These are phyloP conservation scores for Xenopus petersii DNA, from an alignment of 2,797 vertebrate species.

Conservation along the genomic window DNA sequence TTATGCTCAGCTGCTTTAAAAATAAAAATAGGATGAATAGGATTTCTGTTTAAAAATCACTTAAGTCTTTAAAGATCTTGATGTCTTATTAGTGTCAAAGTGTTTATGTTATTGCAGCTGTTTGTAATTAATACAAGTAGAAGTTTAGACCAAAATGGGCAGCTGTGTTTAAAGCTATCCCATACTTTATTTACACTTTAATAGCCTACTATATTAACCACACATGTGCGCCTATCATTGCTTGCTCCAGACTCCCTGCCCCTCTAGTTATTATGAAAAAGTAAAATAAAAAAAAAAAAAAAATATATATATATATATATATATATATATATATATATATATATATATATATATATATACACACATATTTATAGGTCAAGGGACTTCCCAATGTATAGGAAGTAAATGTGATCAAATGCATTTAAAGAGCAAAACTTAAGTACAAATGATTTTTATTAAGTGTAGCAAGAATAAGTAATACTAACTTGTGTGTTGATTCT, in stretches of 20 bases:
- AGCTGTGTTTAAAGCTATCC: constrained; percentile 42
- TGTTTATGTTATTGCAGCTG: constrained; percentile 43
- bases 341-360: too few species aligned
- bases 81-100: constrained; percentile 29
- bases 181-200: constrained; percentile 41
- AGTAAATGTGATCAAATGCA: too few species aligned
- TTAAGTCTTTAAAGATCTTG: constrained; percentile 14
- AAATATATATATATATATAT: too few species aligned
- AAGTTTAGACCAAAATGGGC: constrained; percentile 35
- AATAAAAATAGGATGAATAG: background rate
- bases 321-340: too few species aligned
- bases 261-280: constrained; percentile 8
- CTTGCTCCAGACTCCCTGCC: constrained; percentile 20
- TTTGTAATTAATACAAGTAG: constrained; percentile 34
- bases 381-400: too few species aligned
- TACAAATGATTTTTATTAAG: too few species aligned
- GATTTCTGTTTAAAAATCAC: constrained; percentile 18
- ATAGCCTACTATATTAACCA: constrained; percentile 42
- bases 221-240: constrained; percentile 39
- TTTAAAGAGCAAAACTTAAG: too few species aligned
- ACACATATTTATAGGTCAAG: too few species aligned
- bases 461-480: background rate
- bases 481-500: constrained; percentile 96
- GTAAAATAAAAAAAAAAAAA: background rate
- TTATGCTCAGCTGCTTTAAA: too few species aligned